Percentiles rank a stretch among this genome's conserved stretches.
Conservation (phyloP, 2,113 vertebrate species). For the Colaptes auratus region DNA sequence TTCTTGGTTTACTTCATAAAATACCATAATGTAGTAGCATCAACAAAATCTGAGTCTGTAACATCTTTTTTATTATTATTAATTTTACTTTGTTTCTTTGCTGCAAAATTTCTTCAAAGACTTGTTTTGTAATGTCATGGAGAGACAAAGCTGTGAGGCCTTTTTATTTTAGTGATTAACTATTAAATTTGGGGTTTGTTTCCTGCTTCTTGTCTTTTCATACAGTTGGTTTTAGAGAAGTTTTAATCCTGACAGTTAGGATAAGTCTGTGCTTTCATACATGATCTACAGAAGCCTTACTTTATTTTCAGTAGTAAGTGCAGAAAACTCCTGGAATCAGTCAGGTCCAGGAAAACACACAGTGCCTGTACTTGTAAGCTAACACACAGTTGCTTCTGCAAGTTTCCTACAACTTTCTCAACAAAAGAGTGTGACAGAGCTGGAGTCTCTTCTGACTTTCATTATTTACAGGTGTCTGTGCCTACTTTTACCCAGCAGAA, state of each 20-base stretch:
- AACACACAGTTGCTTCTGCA: not conserved
- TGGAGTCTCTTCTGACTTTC: not conserved
- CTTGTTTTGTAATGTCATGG: not conserved
- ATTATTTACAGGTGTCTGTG: not conserved
- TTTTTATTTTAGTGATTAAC: not conserved
- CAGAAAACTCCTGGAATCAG: not conserved
- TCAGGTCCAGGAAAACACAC: not conserved
- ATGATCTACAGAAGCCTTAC: not conserved
- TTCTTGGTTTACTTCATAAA: not conserved
- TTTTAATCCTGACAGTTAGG: not conserved
- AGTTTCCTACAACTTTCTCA: not conserved
- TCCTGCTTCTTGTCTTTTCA: not conserved
- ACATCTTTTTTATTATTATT: not conserved
- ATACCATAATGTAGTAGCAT: not conserved
- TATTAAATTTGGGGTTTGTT: not conserved
- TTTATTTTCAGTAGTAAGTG: not conserved
- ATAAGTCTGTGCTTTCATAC: not conserved
- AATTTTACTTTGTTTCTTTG: not conserved
- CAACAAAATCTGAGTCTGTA: not conserved
- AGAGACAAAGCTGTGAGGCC: not conserved
- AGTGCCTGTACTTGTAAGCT: not conserved
- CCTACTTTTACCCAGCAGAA: not conserved
- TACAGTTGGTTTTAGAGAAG: not conserved
- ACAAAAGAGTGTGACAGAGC: not conserved
- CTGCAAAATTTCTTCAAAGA: not conserved